Conservation (phyloP, 2,888 invertebrate genomes). For the Zeuzera pyrina region DNA sequence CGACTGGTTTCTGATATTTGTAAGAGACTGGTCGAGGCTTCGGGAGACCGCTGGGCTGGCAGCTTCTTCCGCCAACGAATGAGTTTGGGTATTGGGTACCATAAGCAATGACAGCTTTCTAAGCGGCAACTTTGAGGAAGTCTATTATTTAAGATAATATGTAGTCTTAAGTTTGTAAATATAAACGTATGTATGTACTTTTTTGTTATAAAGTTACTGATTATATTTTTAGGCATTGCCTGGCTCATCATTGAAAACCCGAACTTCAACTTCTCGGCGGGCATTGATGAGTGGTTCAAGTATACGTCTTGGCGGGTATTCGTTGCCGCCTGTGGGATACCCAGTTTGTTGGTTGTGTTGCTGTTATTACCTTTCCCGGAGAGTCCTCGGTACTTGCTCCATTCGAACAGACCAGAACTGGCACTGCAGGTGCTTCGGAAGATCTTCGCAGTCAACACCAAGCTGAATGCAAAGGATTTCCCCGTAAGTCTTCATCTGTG, state of each 20-base stretch:
- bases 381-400: constrained; percentile 70
- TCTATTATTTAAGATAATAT: no score
- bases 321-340: constrained; percentile 74
- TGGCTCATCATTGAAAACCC: constrained; percentile 56
- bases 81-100: no score
- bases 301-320: constrained; percentile 78
- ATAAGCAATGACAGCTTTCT: no score
- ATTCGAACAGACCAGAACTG: constrained; percentile 59
- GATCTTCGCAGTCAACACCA: constrained; percentile 71
- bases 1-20: no score
- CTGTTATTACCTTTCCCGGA: constrained; percentile 70
- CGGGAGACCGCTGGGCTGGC: no score
- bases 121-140: no score
- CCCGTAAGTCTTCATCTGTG: constrained; percentile 50
- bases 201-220: no score
- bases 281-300: constrained; percentile 37
- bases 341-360: constrained; percentile 65
- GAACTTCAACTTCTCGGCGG: constrained; percentile 41
- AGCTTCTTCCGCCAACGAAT: no score
- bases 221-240: constrained; percentile 45
- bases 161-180: no score
- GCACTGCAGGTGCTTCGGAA: constrained; percentile 67
- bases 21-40: no score
- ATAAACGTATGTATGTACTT: no score
- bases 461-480: constrained; percentile 56